Evolutionary conservation across 2,797 vertebrate species (phyloP).

Genomic region (Esox lucius): DNA sequence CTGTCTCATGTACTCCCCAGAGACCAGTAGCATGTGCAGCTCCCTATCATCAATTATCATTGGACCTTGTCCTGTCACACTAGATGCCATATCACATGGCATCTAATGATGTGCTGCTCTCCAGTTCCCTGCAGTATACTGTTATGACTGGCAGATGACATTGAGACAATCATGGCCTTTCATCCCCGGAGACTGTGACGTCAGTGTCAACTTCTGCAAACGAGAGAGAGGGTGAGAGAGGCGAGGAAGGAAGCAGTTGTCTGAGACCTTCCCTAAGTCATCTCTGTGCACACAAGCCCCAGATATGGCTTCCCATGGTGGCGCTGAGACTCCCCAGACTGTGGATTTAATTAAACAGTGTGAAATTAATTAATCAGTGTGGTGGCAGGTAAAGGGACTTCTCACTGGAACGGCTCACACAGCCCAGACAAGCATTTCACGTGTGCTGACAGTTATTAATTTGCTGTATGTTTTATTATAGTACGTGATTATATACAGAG

Average conservation of each 20-base stretch:
- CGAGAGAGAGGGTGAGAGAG: neutral
- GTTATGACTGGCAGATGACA: slow-evolving; percentile 84
- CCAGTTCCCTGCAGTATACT: slow-evolving; percentile 46
- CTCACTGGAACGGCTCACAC: slow-evolving; percentile 63
- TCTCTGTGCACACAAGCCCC: slow-evolving; percentile 63
- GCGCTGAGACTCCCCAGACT: slow-evolving; percentile 68
- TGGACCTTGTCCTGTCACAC: slow-evolving; percentile 34
- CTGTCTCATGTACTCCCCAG: neutral
- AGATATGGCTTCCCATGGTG: slow-evolving; percentile 57
- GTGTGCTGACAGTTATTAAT: slow-evolving; percentile 70
- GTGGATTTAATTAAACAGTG: slow-evolving; percentile 80
- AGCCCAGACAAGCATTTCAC: slow-evolving; percentile 69
- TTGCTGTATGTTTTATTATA: slow-evolving; percentile 65
- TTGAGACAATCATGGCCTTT: slow-evolving; percentile 81
- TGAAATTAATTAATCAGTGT: slow-evolving; percentile 79
- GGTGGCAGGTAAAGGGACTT: slow-evolving; percentile 72
- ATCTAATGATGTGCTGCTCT: slow-evolving; percentile 42
- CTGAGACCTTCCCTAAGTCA: slow-evolving; percentile 67
- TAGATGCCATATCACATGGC: slow-evolving; percentile 45
- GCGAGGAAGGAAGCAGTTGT: slow-evolving; percentile 72
- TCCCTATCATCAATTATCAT: slow-evolving; percentile 12
- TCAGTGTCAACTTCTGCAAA: slow-evolving; percentile 75
- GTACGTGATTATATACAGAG: slow-evolving; percentile 53
- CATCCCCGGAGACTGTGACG: slow-evolving; percentile 76
- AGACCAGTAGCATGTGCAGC: neutral